Evolutionary conservation across 2,113 vertebrate genomes (phyloP).

Genomic region (Odocoileus virginianus): DNA sequence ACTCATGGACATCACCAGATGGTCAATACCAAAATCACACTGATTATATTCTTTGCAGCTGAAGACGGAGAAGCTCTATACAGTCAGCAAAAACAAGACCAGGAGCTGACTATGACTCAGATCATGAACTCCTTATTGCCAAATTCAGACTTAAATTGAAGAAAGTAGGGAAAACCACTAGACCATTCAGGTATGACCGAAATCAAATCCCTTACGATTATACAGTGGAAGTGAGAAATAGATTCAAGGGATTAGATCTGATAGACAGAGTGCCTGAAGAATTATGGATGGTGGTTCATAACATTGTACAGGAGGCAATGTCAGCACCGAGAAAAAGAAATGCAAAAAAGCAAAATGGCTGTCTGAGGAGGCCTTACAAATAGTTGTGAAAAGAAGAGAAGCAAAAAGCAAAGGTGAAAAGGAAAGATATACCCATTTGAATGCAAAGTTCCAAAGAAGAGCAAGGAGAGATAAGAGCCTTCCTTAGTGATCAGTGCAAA

Average conservation of each 20-base stretch:
- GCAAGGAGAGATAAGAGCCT: neutral
- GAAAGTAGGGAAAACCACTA: neutral
- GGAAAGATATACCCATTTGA: neutral
- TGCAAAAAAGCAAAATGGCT: neutral
- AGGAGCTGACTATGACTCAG: neutral
- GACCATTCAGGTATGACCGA: neutral
- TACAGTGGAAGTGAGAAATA: neutral
- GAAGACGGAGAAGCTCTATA: neutral
- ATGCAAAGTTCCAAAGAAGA: neutral
- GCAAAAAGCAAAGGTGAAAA: neutral
- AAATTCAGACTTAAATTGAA: neutral
- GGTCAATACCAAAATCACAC: neutral
- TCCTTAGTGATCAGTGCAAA: neutral
- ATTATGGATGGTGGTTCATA: neutral
- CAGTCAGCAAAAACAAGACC: neutral
- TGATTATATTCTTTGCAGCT: neutral
- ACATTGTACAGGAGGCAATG: neutral
- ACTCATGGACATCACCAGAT: neutral
- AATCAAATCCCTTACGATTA: neutral
- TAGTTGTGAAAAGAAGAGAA: neutral
- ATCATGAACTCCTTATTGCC: neutral
- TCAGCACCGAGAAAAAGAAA: neutral
- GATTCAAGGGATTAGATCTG: neutral
- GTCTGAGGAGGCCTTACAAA: neutral
- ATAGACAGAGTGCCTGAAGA: neutral